Evolutionary conservation across 2,888 invertebrate species (phyloP).

Genomic region (Nephrotoma flavescens): DNA sequence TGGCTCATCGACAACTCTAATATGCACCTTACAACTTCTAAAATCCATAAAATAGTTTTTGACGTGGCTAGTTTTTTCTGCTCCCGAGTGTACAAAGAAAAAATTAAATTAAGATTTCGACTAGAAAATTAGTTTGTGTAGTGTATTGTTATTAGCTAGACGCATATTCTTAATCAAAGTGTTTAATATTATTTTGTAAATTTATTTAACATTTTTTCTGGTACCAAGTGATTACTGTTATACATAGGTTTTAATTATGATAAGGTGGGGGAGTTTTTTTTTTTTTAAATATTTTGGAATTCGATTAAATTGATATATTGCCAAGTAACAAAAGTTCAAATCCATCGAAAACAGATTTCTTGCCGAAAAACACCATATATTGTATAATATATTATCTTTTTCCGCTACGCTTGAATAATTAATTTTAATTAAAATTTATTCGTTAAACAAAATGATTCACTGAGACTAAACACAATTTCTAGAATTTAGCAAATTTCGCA

Average conservation of each 20-base stretch:
- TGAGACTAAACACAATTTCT: neutral
- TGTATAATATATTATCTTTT: no score
- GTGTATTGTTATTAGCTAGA: neutral
- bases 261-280: neutral
- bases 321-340: no score
- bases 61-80: no score
- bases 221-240: neutral
- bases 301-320: no score
- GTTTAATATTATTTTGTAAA: neutral
- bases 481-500: neutral
- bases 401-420: no score
- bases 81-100: neutral
- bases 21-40: no score
- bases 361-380: no score
- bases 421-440: neutral
- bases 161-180: neutral
- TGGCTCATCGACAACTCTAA: no score
- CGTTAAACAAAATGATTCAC: neutral
- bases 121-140: neutral
- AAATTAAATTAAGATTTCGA: neutral
- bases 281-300: no score
- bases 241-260: neutral
- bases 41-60: no score
- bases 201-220: neutral
- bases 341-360: no score